Evolutionary conservation across 2,797 vertebrate genomes (phyloP), one percentile per base, ranked within the genome.

Genomic region (Chloroceryle amazona): DNA sequence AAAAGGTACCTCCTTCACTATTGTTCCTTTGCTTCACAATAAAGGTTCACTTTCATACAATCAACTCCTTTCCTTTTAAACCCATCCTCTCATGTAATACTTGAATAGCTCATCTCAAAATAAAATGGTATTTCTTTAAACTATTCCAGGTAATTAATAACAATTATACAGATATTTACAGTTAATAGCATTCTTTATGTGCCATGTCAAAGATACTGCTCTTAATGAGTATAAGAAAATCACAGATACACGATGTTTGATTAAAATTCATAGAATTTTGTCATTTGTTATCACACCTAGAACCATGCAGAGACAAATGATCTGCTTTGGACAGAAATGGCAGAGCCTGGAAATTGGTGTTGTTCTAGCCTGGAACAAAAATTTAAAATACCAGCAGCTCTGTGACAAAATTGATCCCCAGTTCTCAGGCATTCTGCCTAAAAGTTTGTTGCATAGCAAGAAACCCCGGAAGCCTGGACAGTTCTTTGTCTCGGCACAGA

Each of bases 1-100:
- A 97, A 90, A 93, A 63, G 47, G 37, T 29, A 91, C 68, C 82
- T 95, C 90, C 87, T 93, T 84, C 70, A 49, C 73, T 89, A 89
- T 90, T 96, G 76, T 96, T 94, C 76, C 68, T 91, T 75, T 25
- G 33, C 62, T 91, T 82, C 52, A 80, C 31, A 73, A 49, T 81
- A 92, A 72, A 76, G 57, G 35, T 39, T 96, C 68, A 29, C 62
- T 95, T 95, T 90, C 90, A 89, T 0, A 93, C 76, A 95, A 63
- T 3, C 74, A 60, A 29, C 19, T 79, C 68, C 17, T 74, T 94
- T 73, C 55, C 22, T 88, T 79, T 95, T 65, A 90, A 92, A 84
- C 14, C 11, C 26, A 89, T 49, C 39, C 81, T 73, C 37, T 90
- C 78, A 44, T 52, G 31, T 37, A 92, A 71, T 46, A 52, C 35